phyloP scores from a whole-genome alignment of 2,113 vertebrate genomes.

The Jacana jacana region DNA sequence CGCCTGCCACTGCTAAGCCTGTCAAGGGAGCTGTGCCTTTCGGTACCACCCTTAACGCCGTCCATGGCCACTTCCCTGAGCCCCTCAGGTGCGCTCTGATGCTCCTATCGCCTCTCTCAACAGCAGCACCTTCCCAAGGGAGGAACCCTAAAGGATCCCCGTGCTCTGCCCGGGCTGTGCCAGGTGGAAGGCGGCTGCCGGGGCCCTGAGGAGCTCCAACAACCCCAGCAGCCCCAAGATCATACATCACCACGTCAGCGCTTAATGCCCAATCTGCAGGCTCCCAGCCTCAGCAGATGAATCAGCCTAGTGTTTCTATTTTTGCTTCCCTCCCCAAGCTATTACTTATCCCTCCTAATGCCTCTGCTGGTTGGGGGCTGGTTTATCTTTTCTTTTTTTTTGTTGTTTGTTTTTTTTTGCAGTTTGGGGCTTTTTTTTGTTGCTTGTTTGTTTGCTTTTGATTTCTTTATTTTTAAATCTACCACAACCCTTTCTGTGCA shows the following conservation, averaged over 20 bases:
- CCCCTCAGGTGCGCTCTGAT: fast-evolving
- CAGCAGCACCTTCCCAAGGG: fast-evolving
- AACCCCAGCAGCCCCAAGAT: not conserved
- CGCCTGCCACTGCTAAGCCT: not conserved
- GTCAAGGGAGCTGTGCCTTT: not conserved
- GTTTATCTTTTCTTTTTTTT: not conserved
- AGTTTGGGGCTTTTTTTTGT: not conserved
- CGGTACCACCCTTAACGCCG: fast-evolving
- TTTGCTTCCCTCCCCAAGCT: conserved; percentile 13
- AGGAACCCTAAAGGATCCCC: not conserved
- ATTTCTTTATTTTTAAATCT: conserved; percentile 20
- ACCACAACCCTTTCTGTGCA: conserved; percentile 13
- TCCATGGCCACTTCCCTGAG: not conserved
- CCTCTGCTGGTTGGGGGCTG: not conserved
- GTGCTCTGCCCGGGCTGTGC: not conserved
- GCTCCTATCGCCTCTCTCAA: fast-evolving
- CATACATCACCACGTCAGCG: not conserved
- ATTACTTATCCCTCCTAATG: conserved; percentile 52
- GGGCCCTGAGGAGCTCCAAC: not conserved
- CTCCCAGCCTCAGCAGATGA: conserved; percentile 27
- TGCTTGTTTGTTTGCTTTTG: not conserved
- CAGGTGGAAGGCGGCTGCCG: not conserved
- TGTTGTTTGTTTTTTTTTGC: not conserved
- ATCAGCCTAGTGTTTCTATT: conserved; percentile 52
- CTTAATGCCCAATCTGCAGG: not conserved